Evolutionary conservation across 2,113 vertebrate species (phyloP).

Genomic region (Phrynocephalus versicolor): DNA sequence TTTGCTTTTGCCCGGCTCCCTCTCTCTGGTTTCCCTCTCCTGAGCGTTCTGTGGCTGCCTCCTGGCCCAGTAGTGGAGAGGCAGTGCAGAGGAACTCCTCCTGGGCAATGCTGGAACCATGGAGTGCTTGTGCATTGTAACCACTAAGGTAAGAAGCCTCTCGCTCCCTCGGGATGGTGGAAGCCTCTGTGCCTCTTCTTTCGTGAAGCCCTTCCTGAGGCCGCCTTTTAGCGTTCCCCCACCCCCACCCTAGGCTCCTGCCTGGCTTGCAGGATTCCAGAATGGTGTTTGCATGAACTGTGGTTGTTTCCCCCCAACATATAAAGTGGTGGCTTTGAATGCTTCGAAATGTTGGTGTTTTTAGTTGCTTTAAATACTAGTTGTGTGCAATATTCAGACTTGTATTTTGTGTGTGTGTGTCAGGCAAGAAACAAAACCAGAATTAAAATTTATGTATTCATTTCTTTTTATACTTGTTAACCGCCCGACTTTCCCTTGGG

Average conservation of each 20-base stretch:
- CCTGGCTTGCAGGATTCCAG: not conserved
- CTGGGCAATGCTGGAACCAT: slow-evolving; percentile 79
- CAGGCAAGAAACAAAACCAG: no score
- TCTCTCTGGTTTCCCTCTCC: slow-evolving; percentile 39
- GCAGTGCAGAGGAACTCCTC: slow-evolving; percentile 70
- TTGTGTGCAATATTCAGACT: slow-evolving; percentile 30
- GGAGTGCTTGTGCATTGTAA: slow-evolving; percentile 95
- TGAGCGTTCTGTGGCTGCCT: slow-evolving; percentile 48
- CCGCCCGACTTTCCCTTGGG: no score
- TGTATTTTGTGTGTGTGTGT: no score
- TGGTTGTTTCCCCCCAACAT: no score
- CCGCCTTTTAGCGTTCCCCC: no score
- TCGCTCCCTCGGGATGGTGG: slow-evolving; percentile 50
- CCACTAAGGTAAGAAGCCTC: slow-evolving; percentile 87
- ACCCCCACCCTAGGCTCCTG: no score
- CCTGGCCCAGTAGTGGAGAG: slow-evolving; percentile 54
- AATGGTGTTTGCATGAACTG: not conserved
- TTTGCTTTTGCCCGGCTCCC: slow-evolving; percentile 55
- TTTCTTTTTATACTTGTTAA: no score
- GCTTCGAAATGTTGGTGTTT: no score
- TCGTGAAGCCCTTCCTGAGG: no score
- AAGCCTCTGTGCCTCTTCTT: not conserved
- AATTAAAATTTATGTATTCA: no score
- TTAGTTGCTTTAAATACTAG: not conserved
- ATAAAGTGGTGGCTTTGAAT: no score